Percentiles rank a stretch among this genome's conserved stretches.
These are phyloP conservation scores for Diphyllodes magnificus DNA, from an alignment of 2,113 vertebrate species.

Conservation along the genomic window DNA sequence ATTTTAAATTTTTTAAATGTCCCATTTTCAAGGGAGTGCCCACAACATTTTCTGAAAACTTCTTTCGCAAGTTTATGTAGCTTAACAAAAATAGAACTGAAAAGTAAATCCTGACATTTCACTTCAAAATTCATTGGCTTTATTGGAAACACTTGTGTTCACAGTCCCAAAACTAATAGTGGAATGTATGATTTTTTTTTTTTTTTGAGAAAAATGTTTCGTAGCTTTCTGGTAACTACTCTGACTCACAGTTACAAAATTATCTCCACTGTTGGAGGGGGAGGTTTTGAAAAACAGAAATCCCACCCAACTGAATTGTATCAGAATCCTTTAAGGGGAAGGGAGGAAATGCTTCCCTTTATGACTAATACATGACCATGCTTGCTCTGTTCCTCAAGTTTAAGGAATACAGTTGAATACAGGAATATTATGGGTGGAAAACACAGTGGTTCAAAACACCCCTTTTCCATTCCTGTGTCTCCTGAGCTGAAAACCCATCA, in stretches of 20 bases:
- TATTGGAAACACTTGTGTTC: neutral
- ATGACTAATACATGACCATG: neutral
- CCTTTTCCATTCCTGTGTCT: neutral
- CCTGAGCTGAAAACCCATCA: neutral
- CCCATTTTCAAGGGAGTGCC: neutral
- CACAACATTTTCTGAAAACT: neutral
- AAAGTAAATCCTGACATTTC: neutral
- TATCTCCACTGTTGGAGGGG: neutral
- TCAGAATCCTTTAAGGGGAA: neutral
- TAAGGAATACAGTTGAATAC: neutral
- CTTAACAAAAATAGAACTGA: neutral
- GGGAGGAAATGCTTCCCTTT: neutral
- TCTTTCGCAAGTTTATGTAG: neutral
- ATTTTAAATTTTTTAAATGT: neutral
- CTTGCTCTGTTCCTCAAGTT: neutral
- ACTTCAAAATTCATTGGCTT: neutral
- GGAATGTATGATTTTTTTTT: neutral
- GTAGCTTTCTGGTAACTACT: slow-evolving; percentile 7
- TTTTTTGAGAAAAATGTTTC: neutral
- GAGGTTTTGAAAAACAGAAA: neutral
- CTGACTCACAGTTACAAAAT: neutral
- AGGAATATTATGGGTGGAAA: neutral
- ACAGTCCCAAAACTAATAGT: neutral
- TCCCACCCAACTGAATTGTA: neutral
- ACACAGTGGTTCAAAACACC: neutral